Evolutionary conservation across 92 coral and sea anemone genomes (phyloP), one percentile per base, ranked within the genome.

Genomic region (Epizoanthus ramosus): DNA sequence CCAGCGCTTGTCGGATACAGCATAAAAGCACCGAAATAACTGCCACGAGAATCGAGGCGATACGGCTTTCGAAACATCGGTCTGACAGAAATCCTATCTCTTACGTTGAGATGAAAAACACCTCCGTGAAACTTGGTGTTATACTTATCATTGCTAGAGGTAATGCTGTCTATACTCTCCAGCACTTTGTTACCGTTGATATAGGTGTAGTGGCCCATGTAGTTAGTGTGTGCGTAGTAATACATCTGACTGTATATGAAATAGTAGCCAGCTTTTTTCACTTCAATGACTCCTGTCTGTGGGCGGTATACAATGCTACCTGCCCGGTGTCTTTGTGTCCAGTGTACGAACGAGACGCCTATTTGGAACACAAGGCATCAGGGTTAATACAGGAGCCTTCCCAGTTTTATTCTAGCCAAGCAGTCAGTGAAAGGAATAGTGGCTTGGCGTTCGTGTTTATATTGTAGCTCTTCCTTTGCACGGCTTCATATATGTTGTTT

Each of bases 181-280:
- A 88, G 63, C 15, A 95, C 93, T 7, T 56, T 66, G 0, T 69
- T 37, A 14, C 63, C 39, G 79, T 93, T 93, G 70, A 95, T 80
- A 33, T 15, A 87, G 75, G 91, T 91, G 0, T 10, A 31, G 83
- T 95, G 98, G 17, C 87, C 88, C 74, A 73, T 53, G 0, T 25
- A 63, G 13, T 35, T 18, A 16, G 71, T 53, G 57, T 80, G 86
- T 12, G 74, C 92, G 66, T 45, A 85, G 85, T 87, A 87, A 66
- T 58, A 88, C 74, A 95, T 83, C 85, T 95, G 98, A 74, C 97
- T 95, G 88, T 95, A 95, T 9, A 95, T 84, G 94, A 61, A 91
- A 86, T 95, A 93, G 74, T 72, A 85, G 35, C 98, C 97, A 5
- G 91, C 87, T 17, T 33, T 87, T 68, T 71, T 63, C 37, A 91